A percentile compares a stretch with the other conserved stretches of the same genome.
Evolutionary conservation across 2,113 vertebrate genomes (phyloP).

Genomic region (Strigops habroptila): DNA sequence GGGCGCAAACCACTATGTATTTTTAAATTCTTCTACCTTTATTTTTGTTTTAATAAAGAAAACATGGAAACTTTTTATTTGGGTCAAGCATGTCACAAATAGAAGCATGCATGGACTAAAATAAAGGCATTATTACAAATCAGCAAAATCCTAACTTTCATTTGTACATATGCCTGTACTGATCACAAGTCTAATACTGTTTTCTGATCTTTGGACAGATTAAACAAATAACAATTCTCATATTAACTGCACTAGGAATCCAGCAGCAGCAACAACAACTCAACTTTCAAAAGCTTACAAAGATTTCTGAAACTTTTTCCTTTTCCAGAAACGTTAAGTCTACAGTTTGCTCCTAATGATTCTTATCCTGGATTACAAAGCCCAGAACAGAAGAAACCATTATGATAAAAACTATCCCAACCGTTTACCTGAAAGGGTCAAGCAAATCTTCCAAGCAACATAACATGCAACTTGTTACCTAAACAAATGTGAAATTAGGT

Average conservation of each 20-base stretch:
- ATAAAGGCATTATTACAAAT: neutral
- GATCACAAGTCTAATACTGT: neutral
- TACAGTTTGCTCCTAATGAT: neutral
- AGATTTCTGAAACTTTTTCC: neutral
- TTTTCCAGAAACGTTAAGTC: neutral
- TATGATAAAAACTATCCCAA: neutral
- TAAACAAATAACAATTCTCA: neutral
- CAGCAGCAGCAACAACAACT: neutral
- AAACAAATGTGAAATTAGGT: neutral
- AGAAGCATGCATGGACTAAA: neutral
- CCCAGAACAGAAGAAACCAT: neutral
- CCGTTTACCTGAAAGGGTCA: neutral
- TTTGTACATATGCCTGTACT: neutral
- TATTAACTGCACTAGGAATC: neutral
- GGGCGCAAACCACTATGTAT: neutral
- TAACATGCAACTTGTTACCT: neutral
- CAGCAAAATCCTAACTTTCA: neutral
- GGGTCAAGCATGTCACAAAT: neutral
- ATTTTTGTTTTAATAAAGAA: neutral
- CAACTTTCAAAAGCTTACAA: neutral
- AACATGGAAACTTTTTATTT: neutral
- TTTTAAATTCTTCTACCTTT: neutral
- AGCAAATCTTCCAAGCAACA: neutral
- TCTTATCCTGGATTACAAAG: neutral
- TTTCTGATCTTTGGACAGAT: neutral